Evolutionary conservation across 2,113 vertebrate species (phyloP), one percentile per base, ranked within the genome.

Genomic region (Xiphophorus hellerii): DNA sequence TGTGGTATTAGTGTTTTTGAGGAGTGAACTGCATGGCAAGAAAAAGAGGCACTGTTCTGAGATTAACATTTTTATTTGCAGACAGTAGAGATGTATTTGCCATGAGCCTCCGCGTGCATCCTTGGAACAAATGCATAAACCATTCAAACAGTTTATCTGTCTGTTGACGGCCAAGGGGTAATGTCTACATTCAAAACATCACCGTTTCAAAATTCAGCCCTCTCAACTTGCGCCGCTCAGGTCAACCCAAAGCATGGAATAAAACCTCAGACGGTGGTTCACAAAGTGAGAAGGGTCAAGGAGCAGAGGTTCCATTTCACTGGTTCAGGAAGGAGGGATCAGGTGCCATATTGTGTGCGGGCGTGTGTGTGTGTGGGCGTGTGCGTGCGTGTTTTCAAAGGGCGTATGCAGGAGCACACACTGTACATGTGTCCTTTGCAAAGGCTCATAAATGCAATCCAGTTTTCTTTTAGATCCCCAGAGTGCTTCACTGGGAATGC

Each of bases 1-100:
- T 84, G 81, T 78, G 69, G 78, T 84, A 90, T 90, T 88, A 86
- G 74, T 78, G 67, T 33, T n/a, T 37, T 72, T 72, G 77, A 66
- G 69, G 54, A 82, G 79, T 67, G 71, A 66, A 78, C 54, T 80
- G 74, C 42, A 77, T 78, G 67, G 74, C 33, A 80, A 77, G 10
- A 69, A 25, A 42, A 66, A 54, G 48, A 39, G 17, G 63, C 42
- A 76, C 70, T 67, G 71, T 33, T 71, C 29, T 31, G 14, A 86
- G 69, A 88, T 69, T 5, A 76, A 70, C 60, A 44, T 72, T 76
- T 76, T 63, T 67, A 71, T 66, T 73, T 76, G 62, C 64, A 67
- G 64, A 86, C 71, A 68, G 65, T 58, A 71, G 78, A 66, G 25
- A 22, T 72, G 71, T 81, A 69, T 78, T 75, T 82, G 31, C 70